Evolutionary conservation across 2,888 invertebrate species (phyloP), one percentile per base, ranked within the genome.

Genomic region (Barypeithes pellucidus): DNA sequence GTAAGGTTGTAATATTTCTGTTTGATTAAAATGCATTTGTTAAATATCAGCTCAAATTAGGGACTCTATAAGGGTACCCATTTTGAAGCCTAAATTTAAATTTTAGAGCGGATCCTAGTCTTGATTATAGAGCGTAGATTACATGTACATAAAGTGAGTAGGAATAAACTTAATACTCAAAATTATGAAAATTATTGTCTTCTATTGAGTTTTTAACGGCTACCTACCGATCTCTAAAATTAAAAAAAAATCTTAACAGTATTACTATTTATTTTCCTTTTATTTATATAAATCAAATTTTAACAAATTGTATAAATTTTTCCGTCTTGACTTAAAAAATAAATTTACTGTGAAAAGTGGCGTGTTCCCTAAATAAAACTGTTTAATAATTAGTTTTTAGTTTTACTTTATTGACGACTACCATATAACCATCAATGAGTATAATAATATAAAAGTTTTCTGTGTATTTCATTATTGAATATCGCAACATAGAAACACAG

Each of bases 81-180:
- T 57, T 39, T 18, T 22, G 63, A 50, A 41, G 20, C 66, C 52
- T 50, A 18, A 67, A 20, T 71, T 61, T 61, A 72, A 70, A 72
- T 41, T 61, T 39, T 63, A 24, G 33, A 67, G 61, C 45, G 33
- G 79, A 80, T 82, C 82, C 85, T 85, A 85, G 85, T 85, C 85
- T 83, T 79, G 80, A 83, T 83, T 80, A 82, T 84, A 84, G 82
- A 80, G 79, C 82, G 76, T 82, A 81, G 80, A 80, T 78, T 80
- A 80, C 77, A 81, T 84, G 83, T 84, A 83, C 78, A 83, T 83
- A 83, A 80, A 63, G 60, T 63, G 65, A 68, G 73, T 73, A 68
- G 50, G 57, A 57, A 24, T 54, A 41, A 45, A 3, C 24, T 33
- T 61, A 67, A 68, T 73, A 73, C 73, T 73, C 73, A 73, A 61